Conservation (phyloP, 2,888 invertebrate species). For the Volucella zonaria region DNA sequence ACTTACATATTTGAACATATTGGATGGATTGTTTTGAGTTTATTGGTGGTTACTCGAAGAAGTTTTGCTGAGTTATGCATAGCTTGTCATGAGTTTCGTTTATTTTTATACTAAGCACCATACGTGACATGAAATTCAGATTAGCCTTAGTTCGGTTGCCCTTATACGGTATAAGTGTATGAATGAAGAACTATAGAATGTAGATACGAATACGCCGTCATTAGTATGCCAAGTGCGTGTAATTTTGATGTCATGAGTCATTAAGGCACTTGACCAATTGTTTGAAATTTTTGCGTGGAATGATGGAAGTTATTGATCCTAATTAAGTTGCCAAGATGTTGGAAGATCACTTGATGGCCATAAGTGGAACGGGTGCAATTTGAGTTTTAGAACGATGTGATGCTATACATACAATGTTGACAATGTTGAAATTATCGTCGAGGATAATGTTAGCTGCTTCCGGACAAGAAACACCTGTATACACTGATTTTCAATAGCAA, state of each 20-base stretch:
- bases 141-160: neutral
- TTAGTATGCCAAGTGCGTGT: constrained; percentile 15
- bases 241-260: constrained; percentile 31
- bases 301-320: neutral
- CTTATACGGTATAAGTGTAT: neutral
- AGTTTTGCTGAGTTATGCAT: constrained; percentile 13
- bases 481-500: no score
- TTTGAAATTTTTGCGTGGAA: constrained; percentile 9
- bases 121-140: constrained; percentile 12
- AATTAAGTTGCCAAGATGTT: neutral
- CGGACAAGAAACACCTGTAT: no score
- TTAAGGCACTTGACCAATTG: constrained; percentile 29
- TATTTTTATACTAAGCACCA: constrained; percentile 30
- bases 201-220: neutral
- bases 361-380: neutral
- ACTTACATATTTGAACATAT: constrained; percentile 52
- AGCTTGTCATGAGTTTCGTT: constrained; percentile 16
- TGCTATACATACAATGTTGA: no score
- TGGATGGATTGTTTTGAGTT: constrained; percentile 5
- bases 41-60: constrained; percentile 3
- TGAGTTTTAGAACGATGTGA: no score
- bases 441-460: no score
- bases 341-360: neutral
- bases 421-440: no score
- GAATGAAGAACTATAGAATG: neutral